A percentile compares a stretch with the other conserved stretches of the same genome.
phyloP scores from a whole-genome alignment of 2,888 invertebrate species.

The Emmelina monodactyla region DNA sequence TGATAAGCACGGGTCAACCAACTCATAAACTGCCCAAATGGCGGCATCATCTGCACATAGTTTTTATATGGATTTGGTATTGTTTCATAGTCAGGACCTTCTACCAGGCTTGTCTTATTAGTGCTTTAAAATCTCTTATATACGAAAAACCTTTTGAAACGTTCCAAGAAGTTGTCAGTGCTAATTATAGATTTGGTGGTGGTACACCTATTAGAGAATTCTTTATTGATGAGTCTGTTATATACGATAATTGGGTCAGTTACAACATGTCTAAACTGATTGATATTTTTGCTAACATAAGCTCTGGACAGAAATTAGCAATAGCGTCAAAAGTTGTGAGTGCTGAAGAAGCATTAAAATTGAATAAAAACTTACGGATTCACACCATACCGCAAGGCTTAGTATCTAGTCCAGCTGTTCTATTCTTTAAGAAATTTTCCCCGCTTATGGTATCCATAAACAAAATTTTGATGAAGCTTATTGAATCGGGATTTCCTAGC shows the following conservation, averaged over 20 bases:
- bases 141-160: conserved; percentile 14
- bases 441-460: conserved; percentile 18
- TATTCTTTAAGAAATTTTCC: conserved; percentile 24
- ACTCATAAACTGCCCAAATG: conserved; percentile 17
- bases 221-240: conserved; percentile 18
- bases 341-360: not conserved
- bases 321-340: not conserved
- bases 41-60: conserved; percentile 16
- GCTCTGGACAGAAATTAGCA: not conserved
- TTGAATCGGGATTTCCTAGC: conserved; percentile 11
- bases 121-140: conserved; percentile 15
- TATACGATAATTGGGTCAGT: conserved; percentile 6
- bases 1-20: conserved; percentile 23
- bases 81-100: conserved; percentile 24
- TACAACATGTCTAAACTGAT: not conserved
- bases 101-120: conserved; percentile 24
- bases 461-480: conserved; percentile 17
- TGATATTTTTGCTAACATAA: not conserved
- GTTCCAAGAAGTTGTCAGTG: conserved; percentile 21
- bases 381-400: conserved; percentile 15
- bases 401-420: conserved; percentile 17
- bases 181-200: conserved; percentile 21
- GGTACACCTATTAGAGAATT: conserved; percentile 21
- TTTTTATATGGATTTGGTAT: conserved; percentile 24
- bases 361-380: not conserved